These are phyloP conservation scores for Pseudochirops corinnae DNA, from an alignment of 2,797 vertebrate genomes.

Conservation along the genomic window DNA sequence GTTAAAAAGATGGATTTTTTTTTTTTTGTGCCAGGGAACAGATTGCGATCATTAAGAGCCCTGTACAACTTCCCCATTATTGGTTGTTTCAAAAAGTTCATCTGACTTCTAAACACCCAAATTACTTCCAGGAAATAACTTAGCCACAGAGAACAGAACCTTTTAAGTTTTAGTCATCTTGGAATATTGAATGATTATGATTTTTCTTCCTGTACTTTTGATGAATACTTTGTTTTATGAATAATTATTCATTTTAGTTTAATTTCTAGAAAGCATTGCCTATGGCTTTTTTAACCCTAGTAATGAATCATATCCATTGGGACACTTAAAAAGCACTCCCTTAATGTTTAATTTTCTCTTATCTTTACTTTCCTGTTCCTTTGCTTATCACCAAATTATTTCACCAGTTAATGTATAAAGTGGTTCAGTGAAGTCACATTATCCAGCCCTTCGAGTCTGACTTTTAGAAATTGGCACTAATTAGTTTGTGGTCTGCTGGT, in stretches of 20 bases:
- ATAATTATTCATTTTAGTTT: not conserved
- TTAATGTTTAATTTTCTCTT: conserved; percentile 12
- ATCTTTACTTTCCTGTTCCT: conserved; percentile 45
- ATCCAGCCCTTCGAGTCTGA: not conserved
- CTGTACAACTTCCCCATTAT: not conserved
- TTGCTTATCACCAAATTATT: not conserved
- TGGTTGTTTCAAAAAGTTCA: not conserved
- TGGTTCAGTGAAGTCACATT: not conserved
- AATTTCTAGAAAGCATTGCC: not conserved
- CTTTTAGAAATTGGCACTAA: not conserved
- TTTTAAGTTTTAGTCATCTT: not conserved
- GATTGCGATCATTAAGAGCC: not conserved
- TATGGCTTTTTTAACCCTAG: not conserved
- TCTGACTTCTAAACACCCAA: not conserved
- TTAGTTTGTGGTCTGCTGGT: conserved; percentile 2
- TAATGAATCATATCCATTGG: not conserved
- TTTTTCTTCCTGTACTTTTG: not conserved
- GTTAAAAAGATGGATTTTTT: conserved; percentile 2
- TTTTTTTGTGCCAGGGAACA: not conserved
- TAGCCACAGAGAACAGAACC: not conserved
- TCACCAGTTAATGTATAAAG: conserved; percentile 6
- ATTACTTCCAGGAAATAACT: conserved; percentile 11
- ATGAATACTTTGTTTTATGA: not conserved
- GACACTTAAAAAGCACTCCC: not conserved
- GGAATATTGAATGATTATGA: not conserved